phyloP scores from a whole-genome alignment of 1,140 invertebrate genomes.

The Rhyacophila brunnea region DNA sequence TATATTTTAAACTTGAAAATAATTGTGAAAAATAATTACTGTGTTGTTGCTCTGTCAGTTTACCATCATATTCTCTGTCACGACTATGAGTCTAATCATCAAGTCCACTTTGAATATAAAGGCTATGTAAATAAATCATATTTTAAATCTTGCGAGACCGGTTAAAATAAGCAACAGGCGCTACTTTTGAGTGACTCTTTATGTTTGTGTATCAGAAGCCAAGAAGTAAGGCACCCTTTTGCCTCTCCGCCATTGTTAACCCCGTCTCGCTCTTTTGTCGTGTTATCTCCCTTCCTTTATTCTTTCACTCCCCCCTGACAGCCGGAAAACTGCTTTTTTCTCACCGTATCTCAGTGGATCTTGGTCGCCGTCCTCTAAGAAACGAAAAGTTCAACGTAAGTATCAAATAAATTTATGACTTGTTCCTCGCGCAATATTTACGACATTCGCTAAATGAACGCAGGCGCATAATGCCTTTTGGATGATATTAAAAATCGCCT shows the following conservation, averaged over 20 bases:
- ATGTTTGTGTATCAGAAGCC: background rate
- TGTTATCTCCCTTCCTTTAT: conserved; percentile 1
- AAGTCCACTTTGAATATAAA: no score
- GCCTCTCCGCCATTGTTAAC: background rate
- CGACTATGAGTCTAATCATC: no score
- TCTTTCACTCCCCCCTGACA: conserved; percentile 3
- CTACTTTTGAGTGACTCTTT: conserved; percentile 8
- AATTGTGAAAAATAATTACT: no score
- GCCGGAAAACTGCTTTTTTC: conserved; percentile 30
- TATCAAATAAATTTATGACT: conserved; percentile 33
- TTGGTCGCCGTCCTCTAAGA: conserved; percentile 1
- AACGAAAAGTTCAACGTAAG: conserved; percentile 21
- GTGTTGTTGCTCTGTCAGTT: no score
- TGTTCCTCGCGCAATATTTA: conserved; percentile 22
- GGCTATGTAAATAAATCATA: background rate
- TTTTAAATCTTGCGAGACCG: background rate
- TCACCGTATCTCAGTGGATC: conserved; percentile 28
- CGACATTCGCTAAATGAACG: conserved; percentile 26
- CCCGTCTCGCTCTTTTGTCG: background rate
- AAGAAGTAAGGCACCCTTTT: background rate
- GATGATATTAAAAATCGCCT: conserved; percentile 14
- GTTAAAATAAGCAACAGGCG: conserved; percentile 3
- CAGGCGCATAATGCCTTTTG: background rate
- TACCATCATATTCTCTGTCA: no score
- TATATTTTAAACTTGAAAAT: no score